Evolutionary conservation across 2,888 invertebrate genomes (phyloP).

Genomic region (Halictus ligatus): DNA sequence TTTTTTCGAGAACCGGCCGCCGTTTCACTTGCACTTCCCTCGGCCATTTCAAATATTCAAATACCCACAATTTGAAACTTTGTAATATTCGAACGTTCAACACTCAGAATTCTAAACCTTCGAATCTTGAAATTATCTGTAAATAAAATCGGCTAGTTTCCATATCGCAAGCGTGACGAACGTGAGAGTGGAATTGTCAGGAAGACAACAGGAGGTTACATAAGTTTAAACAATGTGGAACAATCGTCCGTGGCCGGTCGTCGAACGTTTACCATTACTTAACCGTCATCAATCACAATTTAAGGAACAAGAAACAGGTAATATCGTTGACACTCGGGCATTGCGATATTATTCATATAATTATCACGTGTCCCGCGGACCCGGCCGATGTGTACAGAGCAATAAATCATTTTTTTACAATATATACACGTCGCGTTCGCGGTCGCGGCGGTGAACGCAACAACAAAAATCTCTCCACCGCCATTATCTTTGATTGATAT

Average conservation of each 20-base stretch:
- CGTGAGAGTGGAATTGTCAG: background rate
- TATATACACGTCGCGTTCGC: conserved; percentile 18
- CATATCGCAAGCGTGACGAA: background rate
- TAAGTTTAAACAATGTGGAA: background rate
- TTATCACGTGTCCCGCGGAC: conserved; percentile 37
- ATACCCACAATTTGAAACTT: too few species aligned
- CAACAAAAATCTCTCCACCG: conserved; percentile 43
- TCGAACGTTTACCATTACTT: conserved; percentile 39
- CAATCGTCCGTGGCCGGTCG: conserved; percentile 3
- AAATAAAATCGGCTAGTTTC: background rate
- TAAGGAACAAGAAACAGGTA: conserved; percentile 39
- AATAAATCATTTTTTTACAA: conserved; percentile 50
- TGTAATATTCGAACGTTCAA: too few species aligned
- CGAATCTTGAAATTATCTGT: background rate
- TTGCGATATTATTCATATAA: conserved; percentile 38
- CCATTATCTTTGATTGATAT: conserved; percentile 59
- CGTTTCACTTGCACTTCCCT: conserved; percentile 28
- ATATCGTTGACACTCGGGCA: conserved; percentile 43
- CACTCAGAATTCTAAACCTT: background rate
- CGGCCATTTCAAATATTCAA: background rate
- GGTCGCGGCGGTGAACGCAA: conserved; percentile 20
- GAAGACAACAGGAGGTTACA: background rate
- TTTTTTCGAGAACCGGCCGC: background rate
- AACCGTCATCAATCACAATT: conserved; percentile 48
- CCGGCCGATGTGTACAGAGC: conserved; percentile 42